Percentiles rank a stretch among this genome's conserved stretches.
phyloP scores from a whole-genome alignment of 2,888 invertebrate genomes.

The Tubulanus polymorphus region DNA sequence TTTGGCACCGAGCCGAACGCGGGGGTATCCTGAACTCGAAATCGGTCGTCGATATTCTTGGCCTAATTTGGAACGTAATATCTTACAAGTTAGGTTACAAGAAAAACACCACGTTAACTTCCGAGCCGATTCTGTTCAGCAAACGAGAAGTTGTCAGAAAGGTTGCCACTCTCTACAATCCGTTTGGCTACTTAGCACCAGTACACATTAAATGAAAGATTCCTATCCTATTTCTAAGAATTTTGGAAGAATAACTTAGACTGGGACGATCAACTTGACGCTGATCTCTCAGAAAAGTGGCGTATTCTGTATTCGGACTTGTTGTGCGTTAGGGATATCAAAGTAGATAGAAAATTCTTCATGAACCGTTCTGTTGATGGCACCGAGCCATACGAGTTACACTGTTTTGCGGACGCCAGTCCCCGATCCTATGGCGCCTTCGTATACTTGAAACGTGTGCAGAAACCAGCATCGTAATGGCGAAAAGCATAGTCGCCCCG shows the following conservation, averaged over 20 bases:
- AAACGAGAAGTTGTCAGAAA: not conserved
- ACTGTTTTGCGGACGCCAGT: slow-evolving; percentile 9
- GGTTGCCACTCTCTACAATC: not conserved
- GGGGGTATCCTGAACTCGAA: not conserved
- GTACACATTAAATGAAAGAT: not conserved
- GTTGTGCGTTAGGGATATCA: not conserved
- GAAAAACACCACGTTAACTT: not conserved
- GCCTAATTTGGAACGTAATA: slow-evolving; percentile 11
- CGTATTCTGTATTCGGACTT: not conserved
- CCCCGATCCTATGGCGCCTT: not conserved
- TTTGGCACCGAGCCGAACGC: not conserved
- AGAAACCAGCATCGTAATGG: no score
- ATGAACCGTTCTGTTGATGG: not conserved
- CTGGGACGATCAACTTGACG: not conserved
- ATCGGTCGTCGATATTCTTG: slow-evolving; percentile 8
- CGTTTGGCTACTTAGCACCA: not conserved
- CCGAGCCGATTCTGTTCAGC: not conserved
- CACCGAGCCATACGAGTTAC: no score
- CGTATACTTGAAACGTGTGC: not conserved
- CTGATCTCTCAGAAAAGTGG: not conserved
- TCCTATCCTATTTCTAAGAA: not conserved
- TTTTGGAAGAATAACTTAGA: not conserved
- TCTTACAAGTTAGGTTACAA: not conserved
- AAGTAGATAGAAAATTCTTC: not conserved
- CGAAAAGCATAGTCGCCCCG: no score